phyloP scores from a whole-genome alignment of 2,797 vertebrate genomes.

The Galagoides demidoff region DNA sequence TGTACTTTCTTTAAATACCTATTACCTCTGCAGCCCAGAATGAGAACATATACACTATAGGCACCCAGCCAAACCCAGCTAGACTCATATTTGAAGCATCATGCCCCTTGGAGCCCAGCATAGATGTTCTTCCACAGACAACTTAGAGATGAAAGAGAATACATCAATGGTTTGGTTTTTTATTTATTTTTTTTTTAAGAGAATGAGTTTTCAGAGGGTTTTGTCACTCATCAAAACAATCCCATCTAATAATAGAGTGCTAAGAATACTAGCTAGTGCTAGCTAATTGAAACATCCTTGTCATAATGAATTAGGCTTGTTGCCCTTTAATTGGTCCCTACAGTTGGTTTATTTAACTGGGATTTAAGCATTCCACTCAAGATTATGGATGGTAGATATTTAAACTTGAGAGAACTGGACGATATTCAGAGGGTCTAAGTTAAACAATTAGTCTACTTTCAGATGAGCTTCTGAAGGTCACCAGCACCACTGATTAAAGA shows the following conservation, averaged over 20 bases:
- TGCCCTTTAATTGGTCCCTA: neutral
- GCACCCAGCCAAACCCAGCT: neutral
- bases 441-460: neutral
- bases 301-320: neutral
- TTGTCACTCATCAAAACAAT: neutral
- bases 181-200: neutral
- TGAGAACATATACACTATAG: neutral
- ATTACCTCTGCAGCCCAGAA: neutral
- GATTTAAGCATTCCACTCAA: neutral
- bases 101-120: neutral
- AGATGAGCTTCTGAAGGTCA: neutral
- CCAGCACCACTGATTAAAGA: neutral
- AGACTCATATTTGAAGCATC: neutral
- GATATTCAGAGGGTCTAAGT: neutral
- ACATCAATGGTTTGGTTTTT: neutral
- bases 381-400: neutral
- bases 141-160: neutral
- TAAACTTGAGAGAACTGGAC: neutral
- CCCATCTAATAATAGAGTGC: too few species aligned
- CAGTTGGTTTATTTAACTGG: neutral
- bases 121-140: neutral
- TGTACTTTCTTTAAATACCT: neutral
- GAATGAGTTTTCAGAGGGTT: neutral
- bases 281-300: neutral
- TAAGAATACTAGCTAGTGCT: too few species aligned